A percentile compares a stretch with the other conserved stretches of the same genome.
Evolutionary conservation across 2,797 vertebrate species (phyloP).

Genomic region (Enteromius viviparus): DNA sequence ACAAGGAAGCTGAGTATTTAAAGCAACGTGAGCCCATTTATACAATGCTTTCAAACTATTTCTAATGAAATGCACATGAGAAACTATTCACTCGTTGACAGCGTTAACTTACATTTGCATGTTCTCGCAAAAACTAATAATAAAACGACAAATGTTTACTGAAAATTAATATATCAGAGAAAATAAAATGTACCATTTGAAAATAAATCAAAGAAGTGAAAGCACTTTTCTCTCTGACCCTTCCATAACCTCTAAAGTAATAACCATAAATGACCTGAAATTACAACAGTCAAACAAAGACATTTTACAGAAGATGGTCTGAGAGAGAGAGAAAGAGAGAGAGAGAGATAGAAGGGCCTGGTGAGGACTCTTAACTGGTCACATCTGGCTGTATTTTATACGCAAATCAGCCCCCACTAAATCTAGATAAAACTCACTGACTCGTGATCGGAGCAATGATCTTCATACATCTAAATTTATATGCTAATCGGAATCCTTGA

Average conservation of each 20-base stretch:
- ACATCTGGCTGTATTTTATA: constrained; percentile 79
- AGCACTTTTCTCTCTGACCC: constrained; percentile 42
- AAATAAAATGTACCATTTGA: constrained; percentile 26
- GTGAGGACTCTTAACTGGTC: constrained; percentile 67
- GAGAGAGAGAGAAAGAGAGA: constrained; percentile 19
- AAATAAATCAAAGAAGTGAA: constrained; percentile 37
- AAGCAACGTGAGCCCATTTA: background rate
- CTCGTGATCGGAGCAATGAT: constrained; percentile 80
- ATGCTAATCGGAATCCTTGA: constrained; percentile 80
- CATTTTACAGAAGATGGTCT: constrained; percentile 51
- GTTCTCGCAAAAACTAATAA: background rate
- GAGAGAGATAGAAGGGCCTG: constrained; percentile 32
- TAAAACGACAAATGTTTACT: background rate
- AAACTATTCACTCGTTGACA: background rate
- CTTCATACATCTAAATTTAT: constrained; percentile 83
- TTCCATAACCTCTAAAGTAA: constrained; percentile 53
- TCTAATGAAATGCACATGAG: background rate
- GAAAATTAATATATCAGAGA: constrained; percentile 1
- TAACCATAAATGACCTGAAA: constrained; percentile 61
- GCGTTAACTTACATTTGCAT: background rate
- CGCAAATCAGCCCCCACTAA: constrained; percentile 78
- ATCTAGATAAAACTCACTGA: constrained; percentile 84
- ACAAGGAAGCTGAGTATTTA: background rate
- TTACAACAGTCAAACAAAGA: constrained; percentile 63
- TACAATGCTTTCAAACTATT: background rate